Base-by-base conservation (phyloP, 2,113 vertebrate species). In the Pardalotus punctatus region DNA sequence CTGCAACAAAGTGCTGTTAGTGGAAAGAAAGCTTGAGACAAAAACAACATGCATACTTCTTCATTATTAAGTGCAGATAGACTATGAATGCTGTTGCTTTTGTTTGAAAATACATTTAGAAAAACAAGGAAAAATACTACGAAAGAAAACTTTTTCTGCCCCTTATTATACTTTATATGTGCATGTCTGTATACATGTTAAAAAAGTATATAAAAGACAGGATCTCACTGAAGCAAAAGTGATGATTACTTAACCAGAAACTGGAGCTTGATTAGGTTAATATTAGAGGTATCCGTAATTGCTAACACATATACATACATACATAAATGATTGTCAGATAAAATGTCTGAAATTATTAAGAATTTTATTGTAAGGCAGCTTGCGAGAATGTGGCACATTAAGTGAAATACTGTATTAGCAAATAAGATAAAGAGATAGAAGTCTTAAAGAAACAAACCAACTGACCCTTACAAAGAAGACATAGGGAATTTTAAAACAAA, bases 281-380 rank as follows among this genome's bases (percentile, higher is more conserved):
- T 94, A 95, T 79, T 96, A 92, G 92, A 94, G 56, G 43, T 94
- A 76, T 81, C 57, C n/a, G 89, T 95, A 97, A 96, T 95, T 93
- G 54, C 69, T 92, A 85, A 93, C 38, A 53, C 50, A 35, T 6
- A 60, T 74, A 73, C 43, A 78, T 89, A 88, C 14, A 84, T 71
- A 76, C 43, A 91, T 80, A 96, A 91, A 57, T 95, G 47, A 92
- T 91, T 96, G 76, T 43, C 25, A 90, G 33, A 51, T 93, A 90
- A 96, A 97, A 76, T 56, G 47, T 61, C 69, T 96, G 93, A 92
- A 94, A 64, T 92, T 31, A 82, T 89, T 87, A 94, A 82, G 66
- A 45, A 10, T 54, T 86, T 87, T 81, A 28, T 91, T 88, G 28
- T 56, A 81, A 74, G 31, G 51, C 9, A 18, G 31, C 24, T 56